Evolutionary conservation across 2,113 vertebrate genomes (phyloP), one percentile per base, ranked within the genome.

Genomic region (Dasypus novemcinctus): DNA sequence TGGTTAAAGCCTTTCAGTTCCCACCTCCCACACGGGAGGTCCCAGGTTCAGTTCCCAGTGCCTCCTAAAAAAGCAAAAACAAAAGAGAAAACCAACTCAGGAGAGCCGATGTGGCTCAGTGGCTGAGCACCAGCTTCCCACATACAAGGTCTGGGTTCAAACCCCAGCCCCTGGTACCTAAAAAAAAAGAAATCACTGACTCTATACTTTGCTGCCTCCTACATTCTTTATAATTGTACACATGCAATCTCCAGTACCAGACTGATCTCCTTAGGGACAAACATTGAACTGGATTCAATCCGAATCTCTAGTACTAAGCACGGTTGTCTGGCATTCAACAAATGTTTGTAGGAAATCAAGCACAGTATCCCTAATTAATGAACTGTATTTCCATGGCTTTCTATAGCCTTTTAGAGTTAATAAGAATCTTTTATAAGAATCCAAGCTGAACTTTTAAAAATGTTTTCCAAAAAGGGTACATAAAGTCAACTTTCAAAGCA

Each of bases 401-500:
- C 46, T 49, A 49, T 21, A 10, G 29, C 41, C 76, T 23, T 87
- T 90, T 63, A 92, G 5, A 91, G 52, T 68, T 71, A 74, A 71
- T 90, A 82, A 78, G 80, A 85, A 82, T 87, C 59, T 87, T 87
- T 61, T 63, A 59, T 31, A 38, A 78, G 11, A 92, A 95, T 85
- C 25, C 10, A 95, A 93, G 17, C 46, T 94, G 63, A 93, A 52
- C n/a, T 63, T 81, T 68, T 69, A 10, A 92, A 87, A 61, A 46
- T 74, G 52, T 49, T 89, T 61, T 90, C 54, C 36, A 27, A 91
- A 68, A 84, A 38, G 59, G 38, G 27, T 23, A 80, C 4, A 92
- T 49, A 76, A 74, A 83, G 76, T 79, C 59, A 94, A 83, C 54
- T 87, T 86, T 84, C 57, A 81, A 95, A 91, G 25, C 25, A 91